phyloP scores from a whole-genome alignment of 1,140 invertebrate species.

The Drosophila grimshawi region DNA sequence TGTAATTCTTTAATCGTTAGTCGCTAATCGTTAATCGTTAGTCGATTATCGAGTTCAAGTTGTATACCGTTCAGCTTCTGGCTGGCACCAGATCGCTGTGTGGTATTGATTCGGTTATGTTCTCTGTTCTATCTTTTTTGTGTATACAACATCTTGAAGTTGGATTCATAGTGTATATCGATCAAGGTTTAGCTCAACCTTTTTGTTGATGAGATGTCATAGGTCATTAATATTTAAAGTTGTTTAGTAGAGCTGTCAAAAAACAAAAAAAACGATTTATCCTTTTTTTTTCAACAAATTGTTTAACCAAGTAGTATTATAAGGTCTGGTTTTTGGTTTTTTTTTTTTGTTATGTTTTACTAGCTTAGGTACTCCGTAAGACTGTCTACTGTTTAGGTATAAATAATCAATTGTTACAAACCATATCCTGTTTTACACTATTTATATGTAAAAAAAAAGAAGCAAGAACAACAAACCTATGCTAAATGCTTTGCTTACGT shows the following conservation, averaged over 20 bases:
- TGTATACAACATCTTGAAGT: constrained; percentile 4
- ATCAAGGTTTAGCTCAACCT: not conserved
- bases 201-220: not conserved
- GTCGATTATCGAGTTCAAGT: constrained; percentile 13
- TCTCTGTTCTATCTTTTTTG: not conserved
- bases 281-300: not conserved
- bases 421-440: constrained; percentile 21
- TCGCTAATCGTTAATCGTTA: not conserved
- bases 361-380: constrained; percentile 56
- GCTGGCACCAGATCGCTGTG: constrained; percentile 20
- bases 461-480: not conserved
- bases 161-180: not conserved
- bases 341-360: constrained; percentile 23
- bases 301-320: not conserved
- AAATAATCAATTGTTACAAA: constrained; percentile 23
- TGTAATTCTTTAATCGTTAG: not conserved
- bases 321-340: not conserved
- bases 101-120: not conserved
- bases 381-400: constrained; percentile 63
- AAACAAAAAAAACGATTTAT: not conserved
- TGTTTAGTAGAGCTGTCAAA: not conserved
- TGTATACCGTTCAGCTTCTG: constrained; percentile 35
- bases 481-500: constrained; percentile 22
- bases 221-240: not conserved
- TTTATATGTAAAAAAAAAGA: constrained; percentile 33